Evolutionary conservation across 2,113 vertebrate species (phyloP), one percentile per base, ranked within the genome.

Genomic region (Bufo bufo): DNA sequence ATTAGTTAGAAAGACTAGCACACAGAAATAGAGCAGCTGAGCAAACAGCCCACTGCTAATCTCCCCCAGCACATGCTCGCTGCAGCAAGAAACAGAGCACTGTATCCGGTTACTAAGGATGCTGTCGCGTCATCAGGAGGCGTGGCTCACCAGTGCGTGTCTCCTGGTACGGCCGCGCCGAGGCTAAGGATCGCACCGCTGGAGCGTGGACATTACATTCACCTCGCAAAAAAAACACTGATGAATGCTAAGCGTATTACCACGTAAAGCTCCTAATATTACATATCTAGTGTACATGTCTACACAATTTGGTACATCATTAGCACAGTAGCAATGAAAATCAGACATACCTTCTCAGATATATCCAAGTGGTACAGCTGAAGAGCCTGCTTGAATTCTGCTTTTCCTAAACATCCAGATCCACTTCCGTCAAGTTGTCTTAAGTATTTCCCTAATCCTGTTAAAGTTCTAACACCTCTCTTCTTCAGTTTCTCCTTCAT

Each of bases 391-490:
- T 92, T 91, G 85, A 94, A 93, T 89, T 93, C 87, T 82, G 85
- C 58, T 86, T 92, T 94, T 77, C 90, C 89, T 20, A 96, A 91
- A 85, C 92, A 78, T 81, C 94, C 92, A 66, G 81, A 92, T 89
- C 91, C 90, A 71, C 91, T 90, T 11, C 91, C 92, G 85, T 96
- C 94, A 84, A 91, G 0, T 3, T 91, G 89, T 80, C 85, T 52
- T 78, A 96, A 94, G 78, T 94, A 90, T 85, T 94, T 96, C 89
- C 92, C 93, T 87, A 96, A 89, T 85, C 93, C 90, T 8, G 93
- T 95, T 85, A 95, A n/a, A 90, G 95, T 90, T 59, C 74, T 69
- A 87, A 95, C 92, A 86, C 91, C 94, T 92, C 91, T 95, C 90
- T 91, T 94, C 58, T 56, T 87, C 43, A 95, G 71, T 16, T 93